Base-by-base conservation (phyloP, 92 coral and sea anemone genomes). In the Epizoanthus scotinus region DNA sequence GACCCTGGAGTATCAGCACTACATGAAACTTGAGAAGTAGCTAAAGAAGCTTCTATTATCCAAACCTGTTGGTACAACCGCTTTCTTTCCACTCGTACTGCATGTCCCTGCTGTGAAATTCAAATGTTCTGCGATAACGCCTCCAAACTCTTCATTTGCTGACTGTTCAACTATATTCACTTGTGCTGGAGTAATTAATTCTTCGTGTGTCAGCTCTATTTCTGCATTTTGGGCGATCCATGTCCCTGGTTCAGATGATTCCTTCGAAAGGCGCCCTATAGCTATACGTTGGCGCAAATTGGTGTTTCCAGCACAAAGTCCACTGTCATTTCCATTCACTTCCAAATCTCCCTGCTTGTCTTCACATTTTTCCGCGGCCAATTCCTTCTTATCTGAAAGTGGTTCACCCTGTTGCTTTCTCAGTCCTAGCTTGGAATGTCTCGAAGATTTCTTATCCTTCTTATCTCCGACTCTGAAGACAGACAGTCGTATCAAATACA, bases 401-500 rank as follows among this genome's bases (percentile, higher is more conserved):
- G 17, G 34, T 29, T 59, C 67, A 60, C 15, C 54, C 52, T 38
- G 67, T 14, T 22, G 36, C 49, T 36, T 75, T 75, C 25, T 36
- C 31, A 15, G 63, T 5, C 18, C 13, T 75, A 54, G 19, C 9
- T 14, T 60, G 53, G 81, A 58, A 21, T 54, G 67, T 42, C 58
- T 75, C 6, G 36, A 42, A 59, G 67, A 75, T 59, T 58, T 75
- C 28, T 59, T 40, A 75, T 75, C 81, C 42, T n/a, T 42, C 8
- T 34, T 56, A 75, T 75, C 67, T 15, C 57, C 15, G 68, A 52
- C 49, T 75, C 68, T 54, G 18, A 75, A 75, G 18, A 75, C 55
- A 36, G 81, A 75, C 68, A 75, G 68, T 59, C 81, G 68, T 59
- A 75, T 75, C 54, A 75, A 40, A 58, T 75, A 75, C 24, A 75